Evolutionary conservation across 2,797 vertebrate species (phyloP).

Genomic region (Pseudomugil gertrudae): DNA sequence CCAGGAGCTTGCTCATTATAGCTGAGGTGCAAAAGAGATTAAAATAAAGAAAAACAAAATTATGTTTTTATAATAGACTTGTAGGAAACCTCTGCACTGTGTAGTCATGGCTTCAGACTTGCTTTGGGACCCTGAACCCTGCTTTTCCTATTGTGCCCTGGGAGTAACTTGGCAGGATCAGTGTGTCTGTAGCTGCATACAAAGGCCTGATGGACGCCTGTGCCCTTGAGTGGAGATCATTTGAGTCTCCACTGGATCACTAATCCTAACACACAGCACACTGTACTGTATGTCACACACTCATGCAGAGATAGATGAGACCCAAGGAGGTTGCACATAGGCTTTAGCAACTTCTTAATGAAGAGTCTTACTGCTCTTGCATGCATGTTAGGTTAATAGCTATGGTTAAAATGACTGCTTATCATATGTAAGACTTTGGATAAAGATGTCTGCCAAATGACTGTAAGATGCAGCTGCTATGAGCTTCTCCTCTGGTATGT

Average conservation of each 20-base stretch:
- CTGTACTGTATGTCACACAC: conserved; percentile 37
- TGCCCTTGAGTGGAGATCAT: conserved; percentile 80
- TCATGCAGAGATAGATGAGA: conserved; percentile 31
- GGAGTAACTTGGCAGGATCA: conserved; percentile 71
- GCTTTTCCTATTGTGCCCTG: conserved; percentile 57
- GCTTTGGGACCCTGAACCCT: conserved; percentile 38
- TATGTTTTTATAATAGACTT: conserved; percentile 78
- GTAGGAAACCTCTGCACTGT: conserved; percentile 66
- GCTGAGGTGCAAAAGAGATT: conserved; percentile 62
- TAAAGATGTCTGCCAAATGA: too few species aligned
- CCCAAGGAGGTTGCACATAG: conserved; percentile 28
- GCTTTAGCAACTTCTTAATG: conserved; percentile 60
- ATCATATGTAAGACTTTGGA: too few species aligned
- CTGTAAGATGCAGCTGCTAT: conserved; percentile 47
- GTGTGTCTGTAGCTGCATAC: conserved; percentile 71
- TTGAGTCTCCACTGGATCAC: conserved; percentile 68
- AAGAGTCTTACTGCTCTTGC: conserved; percentile 38
- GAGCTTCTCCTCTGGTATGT: conserved; percentile 33
- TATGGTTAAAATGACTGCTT: too few species aligned
- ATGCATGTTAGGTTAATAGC: too few species aligned
- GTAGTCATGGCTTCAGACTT: conserved; percentile 48
- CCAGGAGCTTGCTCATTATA: conserved; percentile 9
- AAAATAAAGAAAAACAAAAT: conserved; percentile 48
- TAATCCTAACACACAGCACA: conserved; percentile 60
- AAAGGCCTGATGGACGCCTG: conserved; percentile 55